Base-by-base conservation (phyloP, 23 tunicate genomes). In the Trididemnum nubilum region DNA sequence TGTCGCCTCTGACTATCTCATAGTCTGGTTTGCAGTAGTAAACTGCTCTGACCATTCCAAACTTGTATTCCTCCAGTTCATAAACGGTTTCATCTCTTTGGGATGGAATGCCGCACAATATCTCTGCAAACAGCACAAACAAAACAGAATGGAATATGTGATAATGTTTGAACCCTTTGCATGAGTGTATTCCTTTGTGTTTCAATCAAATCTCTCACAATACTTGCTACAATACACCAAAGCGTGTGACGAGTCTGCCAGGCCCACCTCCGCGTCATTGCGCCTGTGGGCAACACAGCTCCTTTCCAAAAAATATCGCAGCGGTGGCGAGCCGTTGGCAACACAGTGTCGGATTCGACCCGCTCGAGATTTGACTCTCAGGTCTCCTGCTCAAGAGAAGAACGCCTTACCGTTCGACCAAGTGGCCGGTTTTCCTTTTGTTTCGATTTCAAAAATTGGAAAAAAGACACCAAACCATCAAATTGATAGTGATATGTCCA, bases 11-110 rank as follows among this genome's bases (percentile, higher is more conserved):
- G 2, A 31, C 74, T 21, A 34, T 29, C 34, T 74, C 81, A 63
- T 85, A 85, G 31, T 21, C 54, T 19, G 89, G 83, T 65, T 76
- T 37, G 34, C 89, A 85, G 7, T 61, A 34, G 60, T 83, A 83
- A 2, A 34, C 30, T n/a, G 54, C 81, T 33, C 37, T 40, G 24
- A 33, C 31, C 26, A 70, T 27, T 9, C 36, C 76, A 19, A 37
- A 19, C 9, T 70, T 7, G 7, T 70, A 7, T 27, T 64, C 73
- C 0, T 36, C 44, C 9, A 74, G 51, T 9, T 22, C 30, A 15
- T 72, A 52, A 15, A 73, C 81, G 0, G 87, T 74, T 57, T 83
- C 35, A 35, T 49, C 49, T 23, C 72, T 77, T 52, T 74, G 81
- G 5, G 58, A 61, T 21, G 87, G 87, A 33, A 33, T 12, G 0